These are phyloP conservation scores for Pangasius mekongensis DNA, from an alignment of 2,797 vertebrate genomes.

Conservation along the genomic window DNA sequence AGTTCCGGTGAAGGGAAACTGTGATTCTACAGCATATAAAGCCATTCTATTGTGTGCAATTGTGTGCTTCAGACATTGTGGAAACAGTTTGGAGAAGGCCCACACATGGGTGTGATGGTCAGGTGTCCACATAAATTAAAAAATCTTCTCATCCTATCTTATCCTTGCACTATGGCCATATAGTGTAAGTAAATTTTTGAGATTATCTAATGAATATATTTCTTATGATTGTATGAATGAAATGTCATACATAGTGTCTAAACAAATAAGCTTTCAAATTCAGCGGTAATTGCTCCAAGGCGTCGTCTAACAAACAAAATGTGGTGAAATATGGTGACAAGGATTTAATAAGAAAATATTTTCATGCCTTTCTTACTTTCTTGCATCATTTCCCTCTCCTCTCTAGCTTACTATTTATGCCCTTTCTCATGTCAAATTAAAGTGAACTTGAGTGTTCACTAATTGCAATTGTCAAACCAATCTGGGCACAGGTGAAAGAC, in stretches of 20 bases:
- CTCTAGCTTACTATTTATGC: constrained; percentile 60
- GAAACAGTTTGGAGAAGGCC: neutral
- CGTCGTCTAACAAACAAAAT: neutral
- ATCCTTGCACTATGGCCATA: neutral
- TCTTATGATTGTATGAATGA: neutral
- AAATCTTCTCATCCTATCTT: neutral
- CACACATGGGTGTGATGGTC: neutral
- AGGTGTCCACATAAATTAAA: neutral
- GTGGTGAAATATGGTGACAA: neutral
- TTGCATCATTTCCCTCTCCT: neutral
- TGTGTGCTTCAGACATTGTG: neutral
- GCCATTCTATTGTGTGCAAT: neutral
- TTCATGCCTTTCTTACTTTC: neutral
- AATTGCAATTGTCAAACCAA: constrained; percentile 84
- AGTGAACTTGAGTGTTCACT: constrained; percentile 80
- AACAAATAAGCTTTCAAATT: neutral
- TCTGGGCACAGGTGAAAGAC: constrained; percentile 76
- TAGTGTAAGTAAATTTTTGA: neutral
- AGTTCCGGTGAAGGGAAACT: neutral
- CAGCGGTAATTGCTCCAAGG: neutral
- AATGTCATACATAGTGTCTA: neutral
- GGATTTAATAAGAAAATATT: neutral
- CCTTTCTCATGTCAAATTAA: constrained; percentile 78
- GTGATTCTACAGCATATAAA: neutral
- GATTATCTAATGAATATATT: neutral